Evolutionary conservation across 2,888 invertebrate species (phyloP).

Genomic region (Cosmia trapezina): DNA sequence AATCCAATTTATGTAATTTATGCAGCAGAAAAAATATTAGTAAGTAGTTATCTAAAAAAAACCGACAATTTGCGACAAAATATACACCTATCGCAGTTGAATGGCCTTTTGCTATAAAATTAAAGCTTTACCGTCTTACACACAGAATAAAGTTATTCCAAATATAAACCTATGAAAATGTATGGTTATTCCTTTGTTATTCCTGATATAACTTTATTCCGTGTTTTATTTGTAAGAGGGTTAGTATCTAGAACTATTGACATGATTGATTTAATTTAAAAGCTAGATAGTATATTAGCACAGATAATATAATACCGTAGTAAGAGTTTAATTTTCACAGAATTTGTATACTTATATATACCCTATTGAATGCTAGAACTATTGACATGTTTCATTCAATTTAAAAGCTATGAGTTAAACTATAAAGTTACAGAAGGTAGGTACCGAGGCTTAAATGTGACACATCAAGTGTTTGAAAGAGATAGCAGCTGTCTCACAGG

Average conservation of each 20-base stretch:
- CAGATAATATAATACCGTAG: no score
- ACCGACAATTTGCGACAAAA: slow-evolving; percentile 3
- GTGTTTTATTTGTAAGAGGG: no score
- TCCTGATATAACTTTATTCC: no score
- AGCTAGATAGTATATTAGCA: no score
- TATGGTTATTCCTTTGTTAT: no score
- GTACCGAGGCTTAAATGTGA: not conserved
- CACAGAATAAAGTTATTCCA: no score
- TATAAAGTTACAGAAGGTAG: not conserved
- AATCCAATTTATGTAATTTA: slow-evolving; percentile 3
- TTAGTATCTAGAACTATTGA: no score
- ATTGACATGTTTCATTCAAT: not conserved
- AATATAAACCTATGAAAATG: no score
- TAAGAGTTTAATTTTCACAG: no score
- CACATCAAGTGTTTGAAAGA: not conserved
- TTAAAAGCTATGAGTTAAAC: not conserved
- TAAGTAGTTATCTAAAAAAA: not conserved
- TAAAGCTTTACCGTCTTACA: no score
- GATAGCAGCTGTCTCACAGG: not conserved
- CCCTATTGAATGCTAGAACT: not conserved
- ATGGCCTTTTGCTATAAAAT: not conserved
- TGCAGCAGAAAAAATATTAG: not conserved
- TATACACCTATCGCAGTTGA: not conserved
- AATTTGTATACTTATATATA: no score
- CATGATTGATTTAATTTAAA: no score